Evolutionary conservation across 2,888 invertebrate genomes (phyloP).

Genomic region (Odontothrips loti): DNA sequence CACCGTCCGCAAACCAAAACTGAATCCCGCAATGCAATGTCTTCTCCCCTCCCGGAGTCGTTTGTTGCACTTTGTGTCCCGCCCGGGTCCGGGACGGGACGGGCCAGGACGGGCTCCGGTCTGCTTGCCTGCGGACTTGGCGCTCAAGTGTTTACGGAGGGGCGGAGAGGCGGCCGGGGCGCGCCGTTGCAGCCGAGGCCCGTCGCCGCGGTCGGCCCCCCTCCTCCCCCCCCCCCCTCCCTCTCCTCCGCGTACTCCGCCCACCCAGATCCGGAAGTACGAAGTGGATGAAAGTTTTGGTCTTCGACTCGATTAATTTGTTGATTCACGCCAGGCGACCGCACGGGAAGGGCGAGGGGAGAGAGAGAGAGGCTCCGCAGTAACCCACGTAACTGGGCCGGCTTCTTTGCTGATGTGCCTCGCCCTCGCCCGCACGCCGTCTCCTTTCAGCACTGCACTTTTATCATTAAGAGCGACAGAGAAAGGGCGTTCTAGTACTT

Average conservation of each 20-base stretch:
- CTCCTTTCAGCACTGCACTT: too few relatives aligned
- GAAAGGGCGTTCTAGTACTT: too few relatives aligned
- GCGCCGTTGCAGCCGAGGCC: too few relatives aligned
- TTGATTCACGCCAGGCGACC: not conserved
- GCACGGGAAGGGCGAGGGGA: not conserved
- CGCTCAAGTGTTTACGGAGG: not conserved
- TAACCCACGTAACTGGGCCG: too few relatives aligned
- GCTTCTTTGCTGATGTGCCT: too few relatives aligned
- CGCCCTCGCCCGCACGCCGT: too few relatives aligned
- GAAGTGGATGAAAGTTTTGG: constrained; percentile 13
- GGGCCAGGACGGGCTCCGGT: not conserved
- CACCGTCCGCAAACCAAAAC: not conserved
- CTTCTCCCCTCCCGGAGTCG: not conserved
- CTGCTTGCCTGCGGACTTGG: not conserved
- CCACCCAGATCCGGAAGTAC: not conserved
- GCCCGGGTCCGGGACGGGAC: not conserved
- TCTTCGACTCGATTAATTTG: constrained; percentile 26
- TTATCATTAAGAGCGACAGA: too few relatives aligned
- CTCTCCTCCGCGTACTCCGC: not conserved
- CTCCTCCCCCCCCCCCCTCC: not conserved
- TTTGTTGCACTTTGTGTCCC: not conserved
- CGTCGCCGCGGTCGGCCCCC: too few relatives aligned
- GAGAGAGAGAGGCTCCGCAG: not conserved
- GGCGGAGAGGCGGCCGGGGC: not conserved
- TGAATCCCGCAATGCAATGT: not conserved